Evolutionary conservation across 1,140 invertebrate genomes (phyloP).

Genomic region (Myzus persicae): DNA sequence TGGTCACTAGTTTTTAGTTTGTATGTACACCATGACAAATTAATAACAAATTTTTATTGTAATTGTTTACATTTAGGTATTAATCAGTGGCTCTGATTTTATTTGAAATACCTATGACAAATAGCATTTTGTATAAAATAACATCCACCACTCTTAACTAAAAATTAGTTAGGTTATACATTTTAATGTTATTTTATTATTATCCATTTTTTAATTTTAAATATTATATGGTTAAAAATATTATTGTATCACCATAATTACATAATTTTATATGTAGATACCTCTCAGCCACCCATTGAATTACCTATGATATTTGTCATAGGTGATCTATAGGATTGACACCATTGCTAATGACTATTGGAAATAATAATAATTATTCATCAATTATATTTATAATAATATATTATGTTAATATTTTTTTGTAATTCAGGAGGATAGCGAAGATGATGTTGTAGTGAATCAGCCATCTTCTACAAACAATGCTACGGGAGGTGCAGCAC

Average conservation of each 20-base stretch:
- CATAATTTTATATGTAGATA: background rate
- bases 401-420: background rate
- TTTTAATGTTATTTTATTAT: background rate
- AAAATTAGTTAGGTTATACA: too few species aligned
- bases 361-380: background rate
- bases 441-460: constrained; percentile 55
- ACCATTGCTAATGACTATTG: background rate
- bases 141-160: too few species aligned
- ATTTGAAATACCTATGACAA: background rate
- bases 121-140: background rate
- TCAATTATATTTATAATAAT: background rate
- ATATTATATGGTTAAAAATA: background rate
- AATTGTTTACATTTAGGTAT: background rate
- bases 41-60: background rate
- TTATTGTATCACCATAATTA: background rate
- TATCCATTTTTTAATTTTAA: background rate
- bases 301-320: too few species aligned
- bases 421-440: constrained; percentile 39
- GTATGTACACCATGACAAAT: background rate
- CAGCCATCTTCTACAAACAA: constrained; percentile 49
- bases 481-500: background rate
- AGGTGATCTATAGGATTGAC: background rate
- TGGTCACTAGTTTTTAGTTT: background rate
- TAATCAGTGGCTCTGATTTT: background rate
- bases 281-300: background rate